phyloP scores from a whole-genome alignment of 2,888 invertebrate species.

The Thelaira solivaga region DNA sequence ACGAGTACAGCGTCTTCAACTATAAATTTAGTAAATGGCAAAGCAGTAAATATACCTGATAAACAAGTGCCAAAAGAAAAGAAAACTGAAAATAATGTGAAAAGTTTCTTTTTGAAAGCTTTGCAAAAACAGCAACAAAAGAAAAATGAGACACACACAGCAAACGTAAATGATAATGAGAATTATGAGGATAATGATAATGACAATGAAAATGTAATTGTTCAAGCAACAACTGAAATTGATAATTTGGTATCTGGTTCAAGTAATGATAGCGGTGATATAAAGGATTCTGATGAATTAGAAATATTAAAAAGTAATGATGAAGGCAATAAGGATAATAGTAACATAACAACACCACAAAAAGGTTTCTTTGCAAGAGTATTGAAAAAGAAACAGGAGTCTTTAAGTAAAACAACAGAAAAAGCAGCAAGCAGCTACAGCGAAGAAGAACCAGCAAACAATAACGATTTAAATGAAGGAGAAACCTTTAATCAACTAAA shows the following conservation, averaged over 20 bases:
- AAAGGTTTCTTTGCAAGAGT: constrained; percentile 16
- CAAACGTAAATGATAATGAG: no score
- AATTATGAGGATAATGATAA: no score
- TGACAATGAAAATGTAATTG: neutral
- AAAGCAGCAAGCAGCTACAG: neutral
- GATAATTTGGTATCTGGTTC: neutral
- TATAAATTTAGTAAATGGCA: neutral
- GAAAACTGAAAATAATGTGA: constrained; percentile 1
- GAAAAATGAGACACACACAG: neutral
- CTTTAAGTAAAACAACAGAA: no score
- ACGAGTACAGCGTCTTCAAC: neutral
- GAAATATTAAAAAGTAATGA: neutral
- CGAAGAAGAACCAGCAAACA: neutral
- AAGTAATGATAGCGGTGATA: neutral
- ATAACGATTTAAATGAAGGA: neutral
- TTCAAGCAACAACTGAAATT: neutral
- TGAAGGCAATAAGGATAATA: neutral
- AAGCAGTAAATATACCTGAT: neutral
- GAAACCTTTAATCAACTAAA: constrained; percentile 9
- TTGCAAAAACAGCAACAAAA: constrained; percentile 37
- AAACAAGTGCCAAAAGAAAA: constrained; percentile 2
- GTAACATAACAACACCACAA: neutral
- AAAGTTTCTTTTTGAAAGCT: constrained; percentile 62
- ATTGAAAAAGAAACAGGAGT: constrained; percentile 10
- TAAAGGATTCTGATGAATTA: neutral